A percentile compares a stretch with the other conserved stretches of the same genome.
Evolutionary conservation across 2,113 vertebrate genomes (phyloP).

Genomic region (Oncorhynchus clarkii): DNA sequence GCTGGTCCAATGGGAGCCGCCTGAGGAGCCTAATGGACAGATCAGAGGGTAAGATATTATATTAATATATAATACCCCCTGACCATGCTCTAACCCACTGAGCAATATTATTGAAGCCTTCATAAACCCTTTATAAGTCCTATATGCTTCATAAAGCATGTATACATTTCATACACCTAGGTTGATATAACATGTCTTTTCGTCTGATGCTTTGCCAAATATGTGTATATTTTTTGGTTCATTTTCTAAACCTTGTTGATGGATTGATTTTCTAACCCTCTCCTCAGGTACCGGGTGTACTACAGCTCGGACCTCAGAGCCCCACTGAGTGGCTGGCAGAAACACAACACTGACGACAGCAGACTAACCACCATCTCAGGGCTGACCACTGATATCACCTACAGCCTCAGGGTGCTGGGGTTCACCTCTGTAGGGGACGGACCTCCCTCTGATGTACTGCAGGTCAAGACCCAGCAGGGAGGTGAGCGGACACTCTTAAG

Average conservation of each 20-base stretch:
- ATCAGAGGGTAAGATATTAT: conserved; percentile 63
- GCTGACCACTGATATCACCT: conserved; percentile 86
- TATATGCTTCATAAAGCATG: too few relatives aligned
- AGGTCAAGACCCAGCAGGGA: conserved; percentile 93
- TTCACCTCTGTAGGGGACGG: conserved; percentile 94
- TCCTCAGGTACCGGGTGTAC: conserved; percentile 81
- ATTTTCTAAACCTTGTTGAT: too few relatives aligned
- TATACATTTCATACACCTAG: too few relatives aligned
- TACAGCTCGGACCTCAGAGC: conserved; percentile 80
- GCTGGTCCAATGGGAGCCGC: conserved; percentile 94
- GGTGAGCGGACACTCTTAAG: conserved; percentile 71
- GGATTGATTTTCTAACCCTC: too few relatives aligned
- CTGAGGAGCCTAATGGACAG: conserved; percentile 91
- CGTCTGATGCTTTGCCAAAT: too few relatives aligned
- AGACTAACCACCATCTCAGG: conserved; percentile 87
- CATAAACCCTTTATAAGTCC: not conserved
- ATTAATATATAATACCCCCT: too few relatives aligned
- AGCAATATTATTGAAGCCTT: too few relatives aligned
- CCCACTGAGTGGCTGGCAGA: conserved; percentile 86
- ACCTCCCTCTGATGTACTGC: conserved; percentile 87
- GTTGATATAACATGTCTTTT: too few relatives aligned
- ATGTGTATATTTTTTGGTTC: too few relatives aligned
- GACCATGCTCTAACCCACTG: too few relatives aligned
- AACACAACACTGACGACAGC: conserved; percentile 87
- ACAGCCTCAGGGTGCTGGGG: conserved; percentile 88